Base-by-base conservation (phyloP, 1,140 invertebrate species). In the Zaprionus taronus region DNA sequence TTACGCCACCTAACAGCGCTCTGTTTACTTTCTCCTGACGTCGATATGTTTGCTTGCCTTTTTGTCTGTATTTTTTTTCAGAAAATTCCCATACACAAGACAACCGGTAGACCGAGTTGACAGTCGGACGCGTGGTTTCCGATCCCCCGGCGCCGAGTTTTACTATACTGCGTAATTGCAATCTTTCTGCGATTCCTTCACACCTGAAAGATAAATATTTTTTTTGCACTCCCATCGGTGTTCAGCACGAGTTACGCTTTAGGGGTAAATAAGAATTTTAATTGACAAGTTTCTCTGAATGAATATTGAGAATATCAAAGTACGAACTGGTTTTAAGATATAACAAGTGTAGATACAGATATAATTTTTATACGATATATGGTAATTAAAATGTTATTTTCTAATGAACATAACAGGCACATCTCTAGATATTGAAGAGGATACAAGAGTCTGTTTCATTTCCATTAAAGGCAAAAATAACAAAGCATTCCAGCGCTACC, bases 91-190 rank as follows among this genome's bases (percentile, higher is more conserved):
- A 15, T 12, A 4, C 14, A 12, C 49, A 71, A 70, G 24, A 70
- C 22, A 63, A 17, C 22, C 12, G 31, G 31, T 31, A 55, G 31
- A 24, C 24, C n/a, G 28, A 38, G n/a, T 44, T 44, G 26, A 20
- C 36, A 44, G 41, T 20, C 28, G 20, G 57, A 36, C 31, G 67
- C 28, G 44, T 69, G 44, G 22, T 31, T 51, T 28, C n/a, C 31
- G 12, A 15, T 20, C 31, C 14, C 20, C 31, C 47, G 36, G 22
- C 51, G 63, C 53, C 31, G 34, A 58, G 20, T 64, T 65, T 17
- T n/a, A 57, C 66, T 58, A 60, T 44, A 28, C 78, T 64, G 72
- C 65, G 72, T 81, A 66, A 72, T 62, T 66, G 60, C 53, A 73
- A 79, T 82, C 69, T 47, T 47, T 44, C 6, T 69, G 26, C 78